Evolutionary conservation across 2,888 invertebrate genomes (phyloP).

Genomic region (Andrena camellia): DNA sequence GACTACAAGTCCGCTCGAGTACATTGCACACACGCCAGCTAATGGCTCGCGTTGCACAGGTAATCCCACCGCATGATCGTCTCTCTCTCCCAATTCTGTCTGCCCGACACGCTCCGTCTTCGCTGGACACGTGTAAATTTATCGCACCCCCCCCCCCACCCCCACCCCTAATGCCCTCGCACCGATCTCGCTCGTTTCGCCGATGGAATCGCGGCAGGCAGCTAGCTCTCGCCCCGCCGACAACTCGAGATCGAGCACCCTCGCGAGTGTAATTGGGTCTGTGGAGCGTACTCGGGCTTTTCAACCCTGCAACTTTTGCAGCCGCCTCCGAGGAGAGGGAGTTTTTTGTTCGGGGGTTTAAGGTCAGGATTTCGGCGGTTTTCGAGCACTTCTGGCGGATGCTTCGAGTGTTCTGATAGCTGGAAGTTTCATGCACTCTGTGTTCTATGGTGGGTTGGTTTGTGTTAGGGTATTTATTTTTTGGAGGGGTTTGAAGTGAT

Average conservation of each 20-base stretch:
- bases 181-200: slow-evolving; percentile 13
- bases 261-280: background rate
- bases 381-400: too few relatives aligned
- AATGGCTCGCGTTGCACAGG: slow-evolving; percentile 75
- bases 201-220: slow-evolving; percentile 9
- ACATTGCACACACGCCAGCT: slow-evolving; percentile 76
- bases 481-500: too few relatives aligned
- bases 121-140: slow-evolving; percentile 71
- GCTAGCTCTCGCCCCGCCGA: background rate
- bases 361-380: too few relatives aligned
- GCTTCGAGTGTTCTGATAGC: too few relatives aligned
- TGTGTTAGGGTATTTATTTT: too few relatives aligned
- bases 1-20: slow-evolving; percentile 76
- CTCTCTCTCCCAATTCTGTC: slow-evolving; percentile 54
- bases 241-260: background rate
- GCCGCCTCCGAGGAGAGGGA: background rate
- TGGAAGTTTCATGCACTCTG: too few relatives aligned
- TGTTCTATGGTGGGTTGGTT: too few relatives aligned
- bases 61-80: slow-evolving; percentile 73
- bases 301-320: background rate
- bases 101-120: slow-evolving; percentile 64
- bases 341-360: background rate
- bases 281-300: background rate
- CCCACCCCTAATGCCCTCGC: too few relatives aligned
- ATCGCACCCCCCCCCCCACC: slow-evolving; percentile 43